Evolutionary conservation across 2,888 invertebrate species (phyloP), one percentile per base, ranked within the genome.

Genomic region (Blomia tropicalis): DNA sequence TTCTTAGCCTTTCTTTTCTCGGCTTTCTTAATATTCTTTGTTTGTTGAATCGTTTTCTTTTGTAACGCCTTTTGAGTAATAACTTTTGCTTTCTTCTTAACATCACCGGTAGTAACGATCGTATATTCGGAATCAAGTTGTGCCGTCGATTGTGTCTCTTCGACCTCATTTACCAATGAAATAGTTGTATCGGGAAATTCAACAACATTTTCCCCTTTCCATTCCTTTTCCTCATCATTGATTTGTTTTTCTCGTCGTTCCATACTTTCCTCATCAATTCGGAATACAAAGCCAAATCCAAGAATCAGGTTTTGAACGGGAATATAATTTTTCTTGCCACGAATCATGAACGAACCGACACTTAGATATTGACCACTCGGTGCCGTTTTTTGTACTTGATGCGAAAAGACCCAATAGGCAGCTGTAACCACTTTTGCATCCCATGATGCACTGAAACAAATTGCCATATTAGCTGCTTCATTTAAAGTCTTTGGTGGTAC

Each of bases 371-470:
- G 96, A 64, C 98, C 98, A 7, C 90, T 84, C 0, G 96, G 98
- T 0, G 98, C 96, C 0, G 92, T 92, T 77, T 98, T 93, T 31
- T 89, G 89, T 19, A 98, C 93, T 76, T 98, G 98, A 66, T 87
- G 81, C 59, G 87, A 87, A 71, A 83, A 79, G 22, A 99, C 98
- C 96, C 96, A 98, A 84, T 93, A 98, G 5, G 95, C 89, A 69
- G 85, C 86, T 2, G 91, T 87, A 31, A 93, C 81, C 4, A 98
- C 88, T 76, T 93, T 95, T 0, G 93, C 92, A 69, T 96, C 93
- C 98, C 98, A 98, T 0, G 96, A 95, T 69, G 89, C 87, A 75
- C 95, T 95, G 77, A 91, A 90, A 59, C 87, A 88, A 41, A 95
- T 85, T 1, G 96, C 95, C 82, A 96, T 92, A 7, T 85, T 84